A percentile compares a stretch with the other conserved stretches of the same genome.
Evolutionary conservation across 2,113 vertebrate species (phyloP).

Genomic region (Stigmatopora argus): DNA sequence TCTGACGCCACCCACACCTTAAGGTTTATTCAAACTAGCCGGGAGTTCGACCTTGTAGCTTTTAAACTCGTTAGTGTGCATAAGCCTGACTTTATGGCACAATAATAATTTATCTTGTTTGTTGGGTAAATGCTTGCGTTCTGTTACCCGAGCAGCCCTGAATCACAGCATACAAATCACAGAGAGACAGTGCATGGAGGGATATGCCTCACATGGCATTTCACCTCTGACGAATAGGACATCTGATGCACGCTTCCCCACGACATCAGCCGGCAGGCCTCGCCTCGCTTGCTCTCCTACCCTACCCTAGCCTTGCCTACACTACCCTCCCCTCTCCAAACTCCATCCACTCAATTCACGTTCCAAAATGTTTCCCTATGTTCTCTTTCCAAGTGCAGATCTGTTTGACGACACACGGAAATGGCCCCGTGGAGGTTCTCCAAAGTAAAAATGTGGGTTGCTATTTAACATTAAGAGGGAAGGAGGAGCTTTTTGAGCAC

Average conservation of each 20-base stretch:
- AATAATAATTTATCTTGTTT: background rate
- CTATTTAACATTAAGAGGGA: conserved; percentile 26
- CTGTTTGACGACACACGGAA: conserved; percentile 19
- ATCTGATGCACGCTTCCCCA: conserved; percentile 44
- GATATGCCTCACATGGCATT: conserved; percentile 25
- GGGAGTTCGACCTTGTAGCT: background rate
- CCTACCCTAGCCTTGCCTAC: conserved; percentile 16
- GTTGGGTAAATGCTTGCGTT: conserved; percentile 5
- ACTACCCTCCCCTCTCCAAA: background rate
- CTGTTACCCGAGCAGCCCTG: conserved; percentile 26
- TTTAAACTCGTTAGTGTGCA: background rate
- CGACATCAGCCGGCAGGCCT: conserved; percentile 48
- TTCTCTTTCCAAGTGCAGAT: conserved; percentile 30
- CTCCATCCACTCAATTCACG: conserved; percentile 16
- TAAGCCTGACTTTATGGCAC: background rate
- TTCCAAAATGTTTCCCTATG: conserved; percentile 30
- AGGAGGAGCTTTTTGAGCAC: conserved; percentile 17
- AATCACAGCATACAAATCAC: conserved; percentile 24
- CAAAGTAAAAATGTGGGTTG: conserved; percentile 26
- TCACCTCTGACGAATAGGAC: conserved; percentile 48
- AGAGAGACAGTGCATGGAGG: conserved; percentile 2
- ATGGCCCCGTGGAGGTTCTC: conserved; percentile 19
- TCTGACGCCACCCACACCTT: background rate
- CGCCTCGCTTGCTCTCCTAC: conserved; percentile 11
- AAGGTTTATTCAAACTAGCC: background rate